phyloP scores from a whole-genome alignment of 2,113 vertebrate genomes.

The Hydrochoerus hydrochaeris region DNA sequence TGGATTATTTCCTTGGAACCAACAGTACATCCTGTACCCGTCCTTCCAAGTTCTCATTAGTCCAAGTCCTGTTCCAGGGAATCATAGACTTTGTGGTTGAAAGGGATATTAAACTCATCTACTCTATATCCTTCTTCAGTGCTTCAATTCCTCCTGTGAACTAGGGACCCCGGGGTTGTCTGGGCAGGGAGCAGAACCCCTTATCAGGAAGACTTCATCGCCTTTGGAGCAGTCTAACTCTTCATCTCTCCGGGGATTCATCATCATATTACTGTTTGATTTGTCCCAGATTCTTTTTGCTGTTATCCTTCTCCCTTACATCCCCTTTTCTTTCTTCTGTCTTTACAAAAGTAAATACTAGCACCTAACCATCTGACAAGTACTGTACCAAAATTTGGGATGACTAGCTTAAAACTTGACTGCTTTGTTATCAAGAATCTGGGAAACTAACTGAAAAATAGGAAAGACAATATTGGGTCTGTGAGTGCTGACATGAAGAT shows the following conservation, averaged over 20 bases:
- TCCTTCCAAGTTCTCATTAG: neutral
- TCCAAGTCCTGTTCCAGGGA: neutral
- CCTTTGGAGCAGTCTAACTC: neutral
- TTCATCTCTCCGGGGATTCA: neutral
- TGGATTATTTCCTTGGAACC: neutral
- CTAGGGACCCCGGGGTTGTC: neutral
- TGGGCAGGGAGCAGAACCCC: neutral
- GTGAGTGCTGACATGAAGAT: neutral
- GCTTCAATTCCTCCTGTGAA: neutral
- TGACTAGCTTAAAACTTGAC: neutral
- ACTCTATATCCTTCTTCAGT: neutral
- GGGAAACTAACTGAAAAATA: neutral
- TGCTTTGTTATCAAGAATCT: neutral
- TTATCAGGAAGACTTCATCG: neutral
- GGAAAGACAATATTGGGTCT: neutral
- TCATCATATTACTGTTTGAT: neutral
- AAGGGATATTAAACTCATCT: neutral
- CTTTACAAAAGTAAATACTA: neutral
- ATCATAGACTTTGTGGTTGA: neutral
- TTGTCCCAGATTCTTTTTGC: neutral
- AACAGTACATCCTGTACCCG: rapidly evolving
- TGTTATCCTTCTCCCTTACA: neutral
- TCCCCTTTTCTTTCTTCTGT: neutral
- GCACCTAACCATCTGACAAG: neutral
- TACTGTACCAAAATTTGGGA: neutral